Base-by-base conservation (phyloP, 2,113 vertebrate species). In the Dipodomys ordii region DNA sequence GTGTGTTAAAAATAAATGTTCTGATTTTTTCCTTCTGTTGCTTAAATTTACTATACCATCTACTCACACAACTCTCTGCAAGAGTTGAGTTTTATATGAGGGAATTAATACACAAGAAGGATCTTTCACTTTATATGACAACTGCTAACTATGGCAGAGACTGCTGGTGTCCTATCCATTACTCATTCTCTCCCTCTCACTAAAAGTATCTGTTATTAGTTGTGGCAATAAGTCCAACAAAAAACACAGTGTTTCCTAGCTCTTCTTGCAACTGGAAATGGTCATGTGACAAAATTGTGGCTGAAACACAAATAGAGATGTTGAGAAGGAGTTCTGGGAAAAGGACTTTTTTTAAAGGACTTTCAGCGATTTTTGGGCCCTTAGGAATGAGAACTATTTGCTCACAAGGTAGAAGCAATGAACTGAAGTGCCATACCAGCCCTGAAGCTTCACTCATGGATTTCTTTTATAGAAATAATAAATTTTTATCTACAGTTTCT, bases 401-500 rank as follows among this genome's bases (percentile, higher is more conserved):
- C 53, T 57, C 53, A 57, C 53, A 57, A 15, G 53, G 15, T 16
- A 19, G 16, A 57, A 57, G 53, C 73, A 46, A 94, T 53, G 20
- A 89, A 25, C 3, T 27, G 25, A 49, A 92, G 67, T 92, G 32
- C 4, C 74, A 62, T 25, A 25, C 44, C 15, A 84, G 53, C 39
- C 68, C 53, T 35, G 62, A 90, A 76, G 64, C 27, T 46, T 53
- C 68, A 87, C 39, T 83, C 71, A 28, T 79, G 57, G 22, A 69
- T 16, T 64, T 78, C 39, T 68, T 90, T 83, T 81, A 13, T 30
- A 44, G 64, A 15, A 86, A 62, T 87, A 76, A 73, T 78, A 65
- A 16, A 80, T 83, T 60, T 77, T 87, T 77, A 80, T 73, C 53
- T 57, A 57, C 15, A 68, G 44, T 81, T 90, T 91, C 73, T 73